These are phyloP conservation scores for Seira ritae DNA, from an alignment of 2,888 invertebrate species.

Conservation along the genomic window DNA sequence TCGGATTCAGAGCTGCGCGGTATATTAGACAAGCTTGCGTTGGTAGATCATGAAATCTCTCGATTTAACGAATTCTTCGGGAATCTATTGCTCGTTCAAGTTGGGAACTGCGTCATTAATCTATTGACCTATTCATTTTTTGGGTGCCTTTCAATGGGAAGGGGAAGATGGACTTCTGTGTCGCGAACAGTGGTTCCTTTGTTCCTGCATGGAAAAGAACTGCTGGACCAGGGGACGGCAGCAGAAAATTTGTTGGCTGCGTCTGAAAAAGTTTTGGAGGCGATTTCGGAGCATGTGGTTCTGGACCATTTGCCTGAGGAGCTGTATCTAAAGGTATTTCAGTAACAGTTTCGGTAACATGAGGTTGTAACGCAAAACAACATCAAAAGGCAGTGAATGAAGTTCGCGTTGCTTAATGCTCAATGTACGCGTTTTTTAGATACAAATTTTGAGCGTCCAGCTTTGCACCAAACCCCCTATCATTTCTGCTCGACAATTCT, in stretches of 20 bases:
- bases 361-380: no score
- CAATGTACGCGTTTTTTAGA: conserved; percentile 32
- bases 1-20: neutral
- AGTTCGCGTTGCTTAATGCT: neutral
- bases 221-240: conserved; percentile 50
- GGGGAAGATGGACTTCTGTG: conserved; percentile 29
- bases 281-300: conserved; percentile 50
- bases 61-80: conserved; percentile 60
- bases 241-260: conserved; percentile 48
- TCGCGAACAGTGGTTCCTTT: conserved; percentile 45
- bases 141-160: conserved; percentile 52
- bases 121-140: conserved; percentile 59
- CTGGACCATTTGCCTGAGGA: conserved; percentile 45
- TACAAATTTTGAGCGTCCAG: conserved; percentile 48
- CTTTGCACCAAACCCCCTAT: conserved; percentile 56
- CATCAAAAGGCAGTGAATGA: no score
- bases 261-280: conserved; percentile 44
- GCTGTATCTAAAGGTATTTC: conserved; percentile 45
- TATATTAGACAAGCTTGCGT: conserved; percentile 29
- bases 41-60: conserved; percentile 40
- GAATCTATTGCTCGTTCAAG: conserved; percentile 44
- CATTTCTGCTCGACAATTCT: conserved; percentile 60
- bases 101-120: conserved; percentile 57
- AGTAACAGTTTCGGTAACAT: no score
- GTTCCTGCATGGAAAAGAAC: conserved; percentile 48